Conservation (phyloP, 2,888 invertebrate genomes). For the Andrena marginata region DNA sequence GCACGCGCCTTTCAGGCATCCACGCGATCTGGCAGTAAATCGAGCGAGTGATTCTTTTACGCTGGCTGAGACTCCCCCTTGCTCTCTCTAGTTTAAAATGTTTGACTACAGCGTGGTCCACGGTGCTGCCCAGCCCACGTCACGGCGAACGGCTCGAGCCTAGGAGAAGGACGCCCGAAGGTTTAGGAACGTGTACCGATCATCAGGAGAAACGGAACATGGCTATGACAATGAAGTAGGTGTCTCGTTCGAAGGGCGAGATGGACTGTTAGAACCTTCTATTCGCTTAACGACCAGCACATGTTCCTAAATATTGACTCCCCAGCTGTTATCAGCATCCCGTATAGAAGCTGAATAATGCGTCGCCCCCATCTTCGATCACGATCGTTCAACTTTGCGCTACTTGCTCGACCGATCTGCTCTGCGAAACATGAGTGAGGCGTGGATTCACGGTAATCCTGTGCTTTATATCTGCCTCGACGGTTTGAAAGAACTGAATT, state of each 20-base stretch:
- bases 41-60: constrained; percentile 21
- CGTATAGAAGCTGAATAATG: not conserved
- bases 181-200: not conserved
- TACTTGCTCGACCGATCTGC: constrained; percentile 63
- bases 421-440: constrained; percentile 75
- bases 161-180: not conserved
- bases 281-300: too few relatives aligned
- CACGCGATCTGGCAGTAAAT: constrained; percentile 59
- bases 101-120: constrained; percentile 10
- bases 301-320: too few relatives aligned
- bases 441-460: not conserved
- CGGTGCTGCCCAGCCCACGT: constrained; percentile 2
- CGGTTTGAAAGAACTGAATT: constrained; percentile 5
- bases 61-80: not conserved
- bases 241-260: not conserved
- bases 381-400: constrained; percentile 26
- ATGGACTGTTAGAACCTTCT: too few relatives aligned
- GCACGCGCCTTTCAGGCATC: not conserved
- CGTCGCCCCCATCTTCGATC: constrained; percentile 4
- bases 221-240: not conserved
- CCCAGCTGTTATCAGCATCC: too few relatives aligned
- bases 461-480: too few relatives aligned
- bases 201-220: not conserved
- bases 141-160: constrained; percentile 43
- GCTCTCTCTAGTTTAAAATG: not conserved